These are phyloP conservation scores for Nomada ferruginata DNA, from an alignment of 2,888 invertebrate genomes.

Conservation along the genomic window DNA sequence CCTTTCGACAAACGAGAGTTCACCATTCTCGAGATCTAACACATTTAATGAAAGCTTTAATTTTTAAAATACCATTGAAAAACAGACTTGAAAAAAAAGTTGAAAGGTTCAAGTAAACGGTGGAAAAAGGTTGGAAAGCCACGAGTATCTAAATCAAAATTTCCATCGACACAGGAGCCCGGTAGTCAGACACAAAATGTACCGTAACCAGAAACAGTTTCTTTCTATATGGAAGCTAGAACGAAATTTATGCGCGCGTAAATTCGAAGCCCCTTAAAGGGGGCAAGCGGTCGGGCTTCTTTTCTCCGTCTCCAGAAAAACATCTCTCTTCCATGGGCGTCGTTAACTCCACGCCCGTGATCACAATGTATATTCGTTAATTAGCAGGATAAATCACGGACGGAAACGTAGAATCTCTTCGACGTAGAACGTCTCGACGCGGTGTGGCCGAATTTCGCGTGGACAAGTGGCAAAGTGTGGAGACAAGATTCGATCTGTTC, in stretches of 20 bases:
- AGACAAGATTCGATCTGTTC: neutral
- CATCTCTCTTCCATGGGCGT: neutral
- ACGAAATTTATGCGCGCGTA: slow-evolving; percentile 54
- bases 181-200: slow-evolving; percentile 11
- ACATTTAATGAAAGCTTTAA: too few species aligned
- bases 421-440: neutral
- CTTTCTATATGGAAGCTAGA: slow-evolving; percentile 2
- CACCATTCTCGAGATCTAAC: too few species aligned
- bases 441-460: slow-evolving; percentile 9
- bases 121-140: too few species aligned
- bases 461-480: neutral
- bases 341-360: neutral
- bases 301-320: neutral
- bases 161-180: slow-evolving; percentile 20
- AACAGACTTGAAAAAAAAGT: too few species aligned
- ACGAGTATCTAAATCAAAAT: neutral
- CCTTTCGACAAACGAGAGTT: too few species aligned
- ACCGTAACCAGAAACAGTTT: slow-evolving; percentile 13
- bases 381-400: slow-evolving; percentile 23
- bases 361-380: slow-evolving; percentile 30
- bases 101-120: too few species aligned
- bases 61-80: too few species aligned
- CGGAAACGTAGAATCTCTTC: neutral
- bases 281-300: slow-evolving; percentile 11
- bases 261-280: slow-evolving; percentile 51